Evolutionary conservation across 2,888 invertebrate species (phyloP).

Genomic region (Acleris holmiana): DNA sequence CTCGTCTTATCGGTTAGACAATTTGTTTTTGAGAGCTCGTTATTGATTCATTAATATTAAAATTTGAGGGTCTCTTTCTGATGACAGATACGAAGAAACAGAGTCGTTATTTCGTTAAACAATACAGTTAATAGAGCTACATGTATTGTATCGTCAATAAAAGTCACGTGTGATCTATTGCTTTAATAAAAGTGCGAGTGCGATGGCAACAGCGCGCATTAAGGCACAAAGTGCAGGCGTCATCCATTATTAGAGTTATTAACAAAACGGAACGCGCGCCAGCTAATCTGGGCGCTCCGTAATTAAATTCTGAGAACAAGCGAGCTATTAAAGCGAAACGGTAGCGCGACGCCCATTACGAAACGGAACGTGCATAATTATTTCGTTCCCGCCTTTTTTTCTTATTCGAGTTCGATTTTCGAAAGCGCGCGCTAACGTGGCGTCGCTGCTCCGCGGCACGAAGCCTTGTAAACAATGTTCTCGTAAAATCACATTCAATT

Average conservation of each 20-base stretch:
- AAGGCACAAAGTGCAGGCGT: constrained; percentile 63
- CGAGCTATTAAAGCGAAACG: constrained; percentile 82
- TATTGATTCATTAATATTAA: constrained; percentile 80
- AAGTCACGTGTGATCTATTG: constrained; percentile 42
- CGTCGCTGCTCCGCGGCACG: constrained; percentile 76
- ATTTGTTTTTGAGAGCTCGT: constrained; percentile 81
- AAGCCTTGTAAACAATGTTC: constrained; percentile 79
- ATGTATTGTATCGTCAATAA: constrained; percentile 8
- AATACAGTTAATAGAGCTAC: constrained; percentile 18
- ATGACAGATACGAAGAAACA: constrained; percentile 47
- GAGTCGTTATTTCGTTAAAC: constrained; percentile 38
- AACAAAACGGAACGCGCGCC: constrained; percentile 78
- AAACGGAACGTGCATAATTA: constrained; percentile 84
- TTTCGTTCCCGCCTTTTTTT: constrained; percentile 82
- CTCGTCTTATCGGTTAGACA: constrained; percentile 80
- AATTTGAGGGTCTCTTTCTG: constrained; percentile 56
- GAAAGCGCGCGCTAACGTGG: constrained; percentile 76
- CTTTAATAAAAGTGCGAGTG: constrained; percentile 51
- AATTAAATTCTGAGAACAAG: constrained; percentile 84
- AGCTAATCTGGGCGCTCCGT: constrained; percentile 79
- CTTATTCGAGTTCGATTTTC: constrained; percentile 74
- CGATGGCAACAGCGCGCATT: constrained; percentile 56
- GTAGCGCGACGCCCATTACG: constrained; percentile 82
- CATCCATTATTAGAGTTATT: constrained; percentile 81
- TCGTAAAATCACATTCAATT: constrained; percentile 81